Evolutionary conservation across 2,888 invertebrate genomes (phyloP), one percentile per base, ranked within the genome.

Genomic region (Sinohyriopsis cumingii): DNA sequence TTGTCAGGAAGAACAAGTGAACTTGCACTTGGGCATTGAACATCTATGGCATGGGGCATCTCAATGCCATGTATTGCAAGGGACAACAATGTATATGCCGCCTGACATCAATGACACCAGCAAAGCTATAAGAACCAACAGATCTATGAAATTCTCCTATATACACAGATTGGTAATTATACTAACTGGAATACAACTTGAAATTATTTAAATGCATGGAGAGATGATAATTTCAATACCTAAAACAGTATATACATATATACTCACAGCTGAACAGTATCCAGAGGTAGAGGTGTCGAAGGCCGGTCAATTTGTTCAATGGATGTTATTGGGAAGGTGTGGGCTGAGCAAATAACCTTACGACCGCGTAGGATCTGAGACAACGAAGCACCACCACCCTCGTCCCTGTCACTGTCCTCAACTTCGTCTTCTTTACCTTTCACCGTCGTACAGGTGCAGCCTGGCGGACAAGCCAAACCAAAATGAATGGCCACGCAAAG

Each of bases 241-340:
- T 15, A 45, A 45, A 45, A 45, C 45, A 45, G 12, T 3, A 12
- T 45, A 15, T 45, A 15, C 12, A 45, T 45, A 45, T 45, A 73
- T 80, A 84, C 84, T 84, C 76, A 84, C 84, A 84, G 75, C 65
- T 79, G 75, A 60, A 82, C 81, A 63, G 84, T 82, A 69, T 84
- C 84, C 28, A 78, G 73, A 18, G 77, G 77, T 22, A 77, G 74
- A 19, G 69, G 69, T 22, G 65, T 73, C 1, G 67, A 67, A 19
- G 76, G 78, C 55, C 76, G 75, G 25, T 67, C 73, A 20, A 82
- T 68, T 54, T 80, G 76, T 25, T 75, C 68, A 18, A 82, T 69
- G 9, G 81, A 75, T 20, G 65, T 80, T 65, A 82, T 79, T 19
- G 80, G 79, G 59, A 77, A 76, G 6, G 78, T 76, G 20, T 81